phyloP scores from a whole-genome alignment of 2,888 invertebrate genomes.

The Galerucella nymphaeae region DNA sequence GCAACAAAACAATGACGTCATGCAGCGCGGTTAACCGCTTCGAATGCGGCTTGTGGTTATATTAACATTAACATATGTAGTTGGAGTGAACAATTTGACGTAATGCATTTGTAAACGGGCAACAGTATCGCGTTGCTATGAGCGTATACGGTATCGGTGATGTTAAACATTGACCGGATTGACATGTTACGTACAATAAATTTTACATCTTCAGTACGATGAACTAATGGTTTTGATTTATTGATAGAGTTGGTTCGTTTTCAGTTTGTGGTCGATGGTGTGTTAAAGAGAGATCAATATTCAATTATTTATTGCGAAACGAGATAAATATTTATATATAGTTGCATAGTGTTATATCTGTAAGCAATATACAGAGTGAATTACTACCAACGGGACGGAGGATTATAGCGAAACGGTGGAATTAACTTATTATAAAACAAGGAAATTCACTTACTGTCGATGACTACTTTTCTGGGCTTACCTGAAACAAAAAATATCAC shows the following conservation, averaged over 20 bases:
- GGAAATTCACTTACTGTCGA: too few relatives aligned
- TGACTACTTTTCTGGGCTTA: too few relatives aligned
- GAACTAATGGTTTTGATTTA: constrained; percentile 23
- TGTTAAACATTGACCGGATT: constrained; percentile 38
- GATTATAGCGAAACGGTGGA: too few relatives aligned
- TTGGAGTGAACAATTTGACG: constrained; percentile 54
- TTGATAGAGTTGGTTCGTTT: constrained; percentile 21
- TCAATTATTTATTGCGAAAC: background rate
- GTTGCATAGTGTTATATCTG: too few relatives aligned
- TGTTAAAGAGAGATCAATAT: background rate
- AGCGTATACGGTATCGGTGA: constrained; percentile 39
- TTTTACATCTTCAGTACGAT: constrained; percentile 34
- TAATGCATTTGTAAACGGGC: constrained; percentile 54
- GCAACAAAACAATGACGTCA: constrained; percentile 59
- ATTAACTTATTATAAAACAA: too few relatives aligned
- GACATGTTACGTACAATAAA: constrained; percentile 43
- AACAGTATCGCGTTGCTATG: constrained; percentile 47
- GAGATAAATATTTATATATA: too few relatives aligned
- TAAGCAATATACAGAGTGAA: too few relatives aligned
- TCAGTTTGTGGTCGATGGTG: background rate
- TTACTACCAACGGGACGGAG: too few relatives aligned
- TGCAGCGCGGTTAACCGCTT: constrained; percentile 55
- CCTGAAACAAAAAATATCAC: too few relatives aligned
- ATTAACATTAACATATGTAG: constrained; percentile 61
- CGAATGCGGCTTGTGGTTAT: constrained; percentile 55